Evolutionary conservation across 2,797 vertebrate genomes (phyloP).

Genomic region (Pantherophis vulpinus): DNA sequence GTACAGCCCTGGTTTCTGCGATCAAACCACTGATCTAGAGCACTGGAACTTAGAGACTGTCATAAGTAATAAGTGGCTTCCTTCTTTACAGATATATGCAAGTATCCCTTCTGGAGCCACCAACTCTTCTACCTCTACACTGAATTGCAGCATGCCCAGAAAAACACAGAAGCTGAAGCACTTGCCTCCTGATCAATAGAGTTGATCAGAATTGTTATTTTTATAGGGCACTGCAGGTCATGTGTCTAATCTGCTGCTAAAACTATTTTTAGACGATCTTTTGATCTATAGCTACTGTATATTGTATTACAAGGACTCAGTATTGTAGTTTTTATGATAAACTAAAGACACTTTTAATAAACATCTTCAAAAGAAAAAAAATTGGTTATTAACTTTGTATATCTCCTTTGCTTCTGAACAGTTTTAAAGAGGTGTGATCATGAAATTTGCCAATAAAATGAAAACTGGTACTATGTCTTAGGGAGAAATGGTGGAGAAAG

Average conservation of each 20-base stretch:
- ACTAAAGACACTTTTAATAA: conserved; percentile 69
- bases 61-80: neutral
- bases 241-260: conserved; percentile 45
- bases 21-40: neutral
- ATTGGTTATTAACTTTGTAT: neutral
- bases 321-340: conserved; percentile 54
- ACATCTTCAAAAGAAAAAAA: conserved; percentile 22
- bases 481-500: neutral
- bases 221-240: conserved; percentile 54
- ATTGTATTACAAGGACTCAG: conserved; percentile 46
- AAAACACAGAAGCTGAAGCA: conserved; percentile 2
- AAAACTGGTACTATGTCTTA: neutral
- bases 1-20: neutral
- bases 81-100: conserved; percentile 73
- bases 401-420: neutral
- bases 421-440: neutral
- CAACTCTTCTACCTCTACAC: conserved; percentile 67
- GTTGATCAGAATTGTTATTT: conserved; percentile 30
- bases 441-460: neutral
- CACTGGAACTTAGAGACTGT: no score
- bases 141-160: conserved; percentile 40
- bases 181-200: conserved; percentile 30
- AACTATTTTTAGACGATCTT: conserved; percentile 43
- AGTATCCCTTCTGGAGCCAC: conserved; percentile 73
- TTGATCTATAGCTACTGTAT: conserved; percentile 39